Evolutionary conservation across 2,113 vertebrate genomes (phyloP).

Genomic region (Dasyurus viverrinus): DNA sequence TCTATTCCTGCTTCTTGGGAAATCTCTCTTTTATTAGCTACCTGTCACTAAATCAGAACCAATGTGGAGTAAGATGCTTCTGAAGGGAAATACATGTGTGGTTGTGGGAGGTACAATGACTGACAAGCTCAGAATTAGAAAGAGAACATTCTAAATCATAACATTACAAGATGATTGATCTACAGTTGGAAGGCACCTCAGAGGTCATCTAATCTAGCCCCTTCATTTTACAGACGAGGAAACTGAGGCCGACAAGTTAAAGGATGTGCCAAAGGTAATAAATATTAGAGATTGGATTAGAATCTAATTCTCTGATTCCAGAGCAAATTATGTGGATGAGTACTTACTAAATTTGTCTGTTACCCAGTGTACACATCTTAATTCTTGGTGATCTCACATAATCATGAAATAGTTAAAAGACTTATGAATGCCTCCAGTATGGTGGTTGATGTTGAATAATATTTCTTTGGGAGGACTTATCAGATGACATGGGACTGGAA

Average conservation of each 20-base stretch:
- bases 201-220: neutral
- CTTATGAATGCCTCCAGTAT: neutral
- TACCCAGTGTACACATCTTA: neutral
- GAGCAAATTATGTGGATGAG: neutral
- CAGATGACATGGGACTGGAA: neutral
- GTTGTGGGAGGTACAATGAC: neutral
- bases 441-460: neutral
- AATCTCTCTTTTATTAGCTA: neutral
- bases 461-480: neutral
- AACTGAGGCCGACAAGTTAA: neutral
- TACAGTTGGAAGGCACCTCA: neutral
- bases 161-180: neutral
- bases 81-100: neutral
- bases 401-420: neutral
- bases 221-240: neutral
- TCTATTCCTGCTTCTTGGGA: conserved; percentile 49
- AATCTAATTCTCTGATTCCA: neutral
- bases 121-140: neutral
- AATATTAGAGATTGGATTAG: neutral
- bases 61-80: neutral
- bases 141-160: neutral
- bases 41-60: neutral
- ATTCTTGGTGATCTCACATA: neutral
- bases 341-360: neutral
- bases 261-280: neutral